These are phyloP conservation scores for Cryptoprocta ferox DNA, from an alignment of 2,797 vertebrate species.

Conservation along the genomic window DNA sequence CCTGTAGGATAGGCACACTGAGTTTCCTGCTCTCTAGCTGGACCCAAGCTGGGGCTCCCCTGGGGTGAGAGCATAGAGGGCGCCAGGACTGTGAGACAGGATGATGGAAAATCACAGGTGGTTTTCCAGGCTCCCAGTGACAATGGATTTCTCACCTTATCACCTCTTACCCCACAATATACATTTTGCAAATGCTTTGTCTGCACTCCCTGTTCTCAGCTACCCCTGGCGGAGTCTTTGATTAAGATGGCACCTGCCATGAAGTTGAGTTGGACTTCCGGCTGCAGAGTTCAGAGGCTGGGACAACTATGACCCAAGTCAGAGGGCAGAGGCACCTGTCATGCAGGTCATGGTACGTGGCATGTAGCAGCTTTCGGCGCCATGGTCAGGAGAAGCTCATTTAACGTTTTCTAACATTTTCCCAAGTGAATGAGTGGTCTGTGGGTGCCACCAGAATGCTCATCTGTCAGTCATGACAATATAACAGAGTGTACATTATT, in stretches of 20 bases:
- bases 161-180: neutral
- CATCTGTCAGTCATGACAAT: conserved; percentile 67
- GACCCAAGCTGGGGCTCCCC: neutral
- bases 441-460: conserved; percentile 37
- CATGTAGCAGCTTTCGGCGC: neutral
- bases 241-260: neutral
- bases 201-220: neutral
- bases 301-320: neutral
- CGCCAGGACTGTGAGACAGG: neutral
- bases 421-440: conserved; percentile 16
- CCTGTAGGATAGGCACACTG: neutral
- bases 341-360: fast-evolving
- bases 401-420: conserved; percentile 41
- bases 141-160: neutral
- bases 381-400: neutral
- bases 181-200: neutral
- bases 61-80: neutral
- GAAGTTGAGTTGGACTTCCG: neutral
- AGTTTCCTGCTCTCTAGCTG: neutral
- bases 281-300: neutral
- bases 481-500: conserved; percentile 32
- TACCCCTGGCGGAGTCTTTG: neutral
- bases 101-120: neutral
- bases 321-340: neutral
- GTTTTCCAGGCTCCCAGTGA: neutral